Percentiles rank a stretch among this genome's conserved stretches.
Evolutionary conservation across 2,113 vertebrate species (phyloP).

Genomic region (Saguinus midas): DNA sequence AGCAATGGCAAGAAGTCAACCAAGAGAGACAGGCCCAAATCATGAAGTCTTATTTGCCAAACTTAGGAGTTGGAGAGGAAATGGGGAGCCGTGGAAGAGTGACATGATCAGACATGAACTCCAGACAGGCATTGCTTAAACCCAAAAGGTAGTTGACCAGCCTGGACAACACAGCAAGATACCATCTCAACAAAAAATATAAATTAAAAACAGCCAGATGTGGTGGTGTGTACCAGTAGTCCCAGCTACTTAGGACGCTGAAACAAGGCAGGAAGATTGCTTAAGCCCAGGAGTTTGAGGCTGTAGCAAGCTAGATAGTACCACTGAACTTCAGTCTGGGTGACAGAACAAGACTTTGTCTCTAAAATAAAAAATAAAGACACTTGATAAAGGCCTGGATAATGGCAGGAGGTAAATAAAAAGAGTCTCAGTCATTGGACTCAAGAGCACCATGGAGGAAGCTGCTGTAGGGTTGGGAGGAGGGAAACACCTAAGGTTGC

Average conservation of each 20-base stretch:
- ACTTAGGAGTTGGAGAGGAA: neutral
- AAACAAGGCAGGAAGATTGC: too few relatives aligned
- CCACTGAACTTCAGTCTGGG: too few relatives aligned
- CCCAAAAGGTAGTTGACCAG: neutral
- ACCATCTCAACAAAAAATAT: too few relatives aligned
- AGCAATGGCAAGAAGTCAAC: constrained; percentile 6
- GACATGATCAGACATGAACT: neutral
- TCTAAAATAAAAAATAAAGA: too few relatives aligned
- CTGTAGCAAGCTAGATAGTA: too few relatives aligned
- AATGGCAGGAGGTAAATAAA: neutral
- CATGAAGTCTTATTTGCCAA: neutral
- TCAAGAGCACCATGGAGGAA: neutral
- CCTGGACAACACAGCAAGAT: too few relatives aligned
- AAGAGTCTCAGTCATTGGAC: neutral
- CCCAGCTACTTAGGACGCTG: too few relatives aligned
- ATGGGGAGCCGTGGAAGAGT: neutral
- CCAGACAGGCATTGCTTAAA: neutral
- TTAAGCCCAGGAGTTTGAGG: too few relatives aligned
- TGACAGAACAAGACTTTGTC: too few relatives aligned
- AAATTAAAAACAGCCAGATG: too few relatives aligned
- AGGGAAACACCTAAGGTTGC: neutral
- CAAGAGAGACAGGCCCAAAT: neutral
- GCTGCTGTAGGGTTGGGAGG: neutral
- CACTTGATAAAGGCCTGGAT: neutral
- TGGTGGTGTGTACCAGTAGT: too few relatives aligned